A percentile compares a stretch with the other conserved stretches of the same genome.
Conservation (phyloP, 1,140 invertebrate genomes). For the Hormaphis cornu region DNA sequence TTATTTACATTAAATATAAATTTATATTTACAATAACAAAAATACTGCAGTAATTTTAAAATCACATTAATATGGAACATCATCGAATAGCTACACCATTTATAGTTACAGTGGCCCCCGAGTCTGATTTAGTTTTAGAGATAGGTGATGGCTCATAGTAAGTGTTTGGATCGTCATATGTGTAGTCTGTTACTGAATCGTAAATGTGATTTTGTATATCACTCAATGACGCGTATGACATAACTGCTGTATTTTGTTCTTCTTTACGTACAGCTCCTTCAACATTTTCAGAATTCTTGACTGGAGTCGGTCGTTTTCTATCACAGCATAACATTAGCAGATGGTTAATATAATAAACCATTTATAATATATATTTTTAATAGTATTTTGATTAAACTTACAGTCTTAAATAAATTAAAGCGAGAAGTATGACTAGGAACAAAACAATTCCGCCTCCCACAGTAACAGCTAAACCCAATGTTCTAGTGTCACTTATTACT, state of each 20-base stretch:
- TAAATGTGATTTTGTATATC: conserved; percentile 54
- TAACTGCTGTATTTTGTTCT: conserved; percentile 71
- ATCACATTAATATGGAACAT: conserved; percentile 32
- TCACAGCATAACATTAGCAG: conserved; percentile 37
- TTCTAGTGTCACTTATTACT: conserved; percentile 55
- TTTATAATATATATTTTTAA: not conserved
- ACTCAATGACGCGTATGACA: conserved; percentile 71
- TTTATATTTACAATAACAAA: conserved; percentile 15
- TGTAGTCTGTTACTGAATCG: conserved; percentile 63
- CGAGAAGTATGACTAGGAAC: conserved; percentile 62
- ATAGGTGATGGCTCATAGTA: conserved; percentile 61
- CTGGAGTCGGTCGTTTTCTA: conserved; percentile 68
- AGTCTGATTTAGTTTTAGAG: conserved; percentile 38
- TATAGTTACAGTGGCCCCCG: conserved; percentile 56
- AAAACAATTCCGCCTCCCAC: conserved; percentile 67
- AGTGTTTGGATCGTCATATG: conserved; percentile 55
- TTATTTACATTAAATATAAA: conserved; percentile 21
- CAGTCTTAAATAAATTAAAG: conserved; percentile 65
- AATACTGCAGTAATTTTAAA: not conserved
- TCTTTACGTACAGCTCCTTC: conserved; percentile 74
- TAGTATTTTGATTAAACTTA: conserved; percentile 46
- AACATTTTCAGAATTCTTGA: conserved; percentile 79
- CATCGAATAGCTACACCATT: conserved; percentile 62
- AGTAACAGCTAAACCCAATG: conserved; percentile 66
- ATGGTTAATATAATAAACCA: conserved; percentile 11